Evolutionary conservation across 2,113 vertebrate species (phyloP).

Genomic region (Centrocercus urophasianus): DNA sequence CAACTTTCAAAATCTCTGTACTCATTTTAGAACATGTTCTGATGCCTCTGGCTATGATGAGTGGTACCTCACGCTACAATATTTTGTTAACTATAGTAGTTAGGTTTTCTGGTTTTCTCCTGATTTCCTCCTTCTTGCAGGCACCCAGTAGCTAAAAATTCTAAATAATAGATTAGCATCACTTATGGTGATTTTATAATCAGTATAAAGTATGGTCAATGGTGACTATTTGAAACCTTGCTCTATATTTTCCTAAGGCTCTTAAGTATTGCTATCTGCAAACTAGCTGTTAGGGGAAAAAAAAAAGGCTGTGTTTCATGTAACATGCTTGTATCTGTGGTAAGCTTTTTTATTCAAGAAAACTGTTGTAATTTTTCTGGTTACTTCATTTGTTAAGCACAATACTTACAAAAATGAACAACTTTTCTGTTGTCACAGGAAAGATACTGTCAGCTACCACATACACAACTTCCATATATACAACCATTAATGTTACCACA

Average conservation of each 20-base stretch:
- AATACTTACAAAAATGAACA: background rate
- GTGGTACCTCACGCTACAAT: background rate
- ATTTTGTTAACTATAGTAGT: background rate
- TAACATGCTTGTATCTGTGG: background rate
- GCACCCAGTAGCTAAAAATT: background rate
- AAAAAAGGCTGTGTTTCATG: background rate
- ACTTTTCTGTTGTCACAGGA: constrained; percentile 62
- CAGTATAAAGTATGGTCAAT: background rate
- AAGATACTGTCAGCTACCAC: background rate
- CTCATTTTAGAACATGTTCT: background rate
- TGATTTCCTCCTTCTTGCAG: background rate
- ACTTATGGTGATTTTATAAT: background rate
- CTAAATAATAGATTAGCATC: background rate
- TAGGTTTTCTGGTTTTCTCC: background rate
- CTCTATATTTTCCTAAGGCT: background rate
- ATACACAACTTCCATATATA: background rate
- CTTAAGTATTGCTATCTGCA: background rate
- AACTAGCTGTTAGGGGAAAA: background rate
- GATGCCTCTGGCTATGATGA: background rate
- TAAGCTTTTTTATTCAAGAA: background rate
- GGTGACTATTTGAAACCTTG: background rate
- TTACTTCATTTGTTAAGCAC: background rate
- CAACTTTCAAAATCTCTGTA: background rate
- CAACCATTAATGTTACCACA: constrained; percentile 70
- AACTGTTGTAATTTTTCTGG: background rate